Base-by-base conservation (phyloP, 2,797 vertebrate genomes). In the Choloepus didactylus region DNA sequence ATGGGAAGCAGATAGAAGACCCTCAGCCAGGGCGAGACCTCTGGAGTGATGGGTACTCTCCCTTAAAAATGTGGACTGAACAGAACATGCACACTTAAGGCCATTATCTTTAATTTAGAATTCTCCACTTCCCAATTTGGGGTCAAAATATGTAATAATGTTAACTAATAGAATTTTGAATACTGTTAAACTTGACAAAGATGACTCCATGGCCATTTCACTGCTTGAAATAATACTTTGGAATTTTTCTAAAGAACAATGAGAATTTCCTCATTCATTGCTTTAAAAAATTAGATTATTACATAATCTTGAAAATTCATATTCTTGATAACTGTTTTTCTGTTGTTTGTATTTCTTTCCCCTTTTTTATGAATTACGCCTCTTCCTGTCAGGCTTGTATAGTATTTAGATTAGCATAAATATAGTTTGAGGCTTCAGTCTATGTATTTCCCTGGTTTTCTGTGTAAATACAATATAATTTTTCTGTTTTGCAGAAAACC, bases 81-180 rank as follows among this genome's bases (percentile, higher is more conserved):
- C 16, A 15, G 66, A 91, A 73, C 9, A 0, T 19, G 23, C 16
- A 31, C 19, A 25, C 69, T n/a, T 59, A 49, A 81, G 67, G 16
- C 16, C 44, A 46, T 79, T 51, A 56, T 82, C 82, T 94, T 70
- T 91, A 67, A 86, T 87, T 94, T n/a, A 89, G 19, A 92, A 80
- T 69, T 79, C 67, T 72, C 62, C 64, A 6, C 76, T 72, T 77
- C 38, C 25, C 76, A 94, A 6, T 70, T 94, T 76, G 66, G 23
- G 79, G 8, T 87, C 31, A 94, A 89, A 95, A 90, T 79, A 11
- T 19, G 35, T 69, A 51, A 9, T 18, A 81, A 56, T 75, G 1
- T 56, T 89, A 66, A 73, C 69, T 54, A 84, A 64, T 51, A 9
- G 23, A 73, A 66, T 82, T 93, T 93, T 83, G 18, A 91, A 85